Conservation (phyloP, 2,797 vertebrate genomes). For the Percopsis omiscomaycus region DNA sequence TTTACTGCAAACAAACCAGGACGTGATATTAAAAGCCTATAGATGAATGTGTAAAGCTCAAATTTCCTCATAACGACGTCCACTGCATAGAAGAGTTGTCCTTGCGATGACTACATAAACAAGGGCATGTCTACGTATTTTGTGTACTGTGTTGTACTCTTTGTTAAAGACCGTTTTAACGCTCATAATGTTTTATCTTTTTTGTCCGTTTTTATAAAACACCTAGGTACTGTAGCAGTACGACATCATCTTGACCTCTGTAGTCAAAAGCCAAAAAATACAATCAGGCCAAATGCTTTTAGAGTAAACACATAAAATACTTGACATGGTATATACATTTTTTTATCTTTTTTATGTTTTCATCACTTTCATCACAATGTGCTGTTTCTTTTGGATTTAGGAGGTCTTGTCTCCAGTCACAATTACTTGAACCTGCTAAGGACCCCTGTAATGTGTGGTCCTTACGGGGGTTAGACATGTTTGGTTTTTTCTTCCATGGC, state of each 20-base stretch:
- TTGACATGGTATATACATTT: background rate
- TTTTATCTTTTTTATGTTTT: background rate
- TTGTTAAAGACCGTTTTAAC: background rate
- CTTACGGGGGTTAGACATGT: no score
- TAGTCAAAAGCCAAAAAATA: slow-evolving; percentile 5
- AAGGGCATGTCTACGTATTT: background rate
- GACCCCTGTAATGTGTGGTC: no score
- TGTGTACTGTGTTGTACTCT: background rate
- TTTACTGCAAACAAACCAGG: background rate
- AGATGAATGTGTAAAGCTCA: slow-evolving; percentile 2
- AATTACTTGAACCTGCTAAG: no score
- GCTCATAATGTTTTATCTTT: background rate
- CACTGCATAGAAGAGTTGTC: background rate
- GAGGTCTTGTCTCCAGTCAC: background rate
- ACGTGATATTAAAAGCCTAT: background rate
- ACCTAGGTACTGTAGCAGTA: no score
- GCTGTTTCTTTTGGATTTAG: background rate
- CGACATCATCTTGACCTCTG: background rate
- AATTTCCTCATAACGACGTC: slow-evolving; percentile 6
- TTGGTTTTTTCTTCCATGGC: no score
- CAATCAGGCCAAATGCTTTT: background rate
- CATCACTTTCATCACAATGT: background rate
- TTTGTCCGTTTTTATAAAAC: background rate
- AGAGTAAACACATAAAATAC: background rate
- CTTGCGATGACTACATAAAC: slow-evolving; percentile 9